Conservation (phyloP, 2,797 vertebrate species). For the Anguilla anguilla region DNA sequence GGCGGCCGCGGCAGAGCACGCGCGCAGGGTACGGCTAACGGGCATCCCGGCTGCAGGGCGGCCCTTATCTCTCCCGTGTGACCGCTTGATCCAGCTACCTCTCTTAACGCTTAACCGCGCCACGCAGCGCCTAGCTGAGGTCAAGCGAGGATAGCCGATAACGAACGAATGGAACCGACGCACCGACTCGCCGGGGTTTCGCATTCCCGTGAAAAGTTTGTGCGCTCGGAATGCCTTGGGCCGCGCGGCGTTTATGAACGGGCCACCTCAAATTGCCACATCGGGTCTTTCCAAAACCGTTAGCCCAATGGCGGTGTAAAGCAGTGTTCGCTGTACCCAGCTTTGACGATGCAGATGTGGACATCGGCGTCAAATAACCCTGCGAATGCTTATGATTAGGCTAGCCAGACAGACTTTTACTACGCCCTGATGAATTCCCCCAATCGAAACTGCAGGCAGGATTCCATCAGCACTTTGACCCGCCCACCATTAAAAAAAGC, state of each 20-base stretch:
- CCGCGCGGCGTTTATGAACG: not conserved
- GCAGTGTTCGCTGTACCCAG: not conserved
- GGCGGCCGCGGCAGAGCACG: too few relatives aligned
- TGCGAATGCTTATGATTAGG: not conserved
- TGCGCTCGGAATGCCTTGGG: not conserved
- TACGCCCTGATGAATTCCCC: too few relatives aligned
- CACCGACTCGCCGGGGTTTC: not conserved
- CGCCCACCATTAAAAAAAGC: not conserved
- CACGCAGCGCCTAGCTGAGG: not conserved
- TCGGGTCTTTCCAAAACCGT: not conserved
- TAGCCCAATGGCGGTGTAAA: not conserved
- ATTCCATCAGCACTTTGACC: not conserved
- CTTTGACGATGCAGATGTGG: not conserved
- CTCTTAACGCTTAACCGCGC: not conserved
- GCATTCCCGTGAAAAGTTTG: not conserved
- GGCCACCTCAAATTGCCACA: not conserved
- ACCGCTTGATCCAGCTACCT: not conserved
- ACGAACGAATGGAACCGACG: not conserved
- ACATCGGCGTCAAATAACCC: not conserved
- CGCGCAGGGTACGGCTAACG: not conserved
- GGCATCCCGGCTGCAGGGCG: not conserved
- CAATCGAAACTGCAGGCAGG: not conserved
- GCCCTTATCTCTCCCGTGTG: not conserved
- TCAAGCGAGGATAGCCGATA: not conserved
- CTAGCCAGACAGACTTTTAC: too few relatives aligned